phyloP scores from a whole-genome alignment of 2,113 vertebrate species.

The Psammodynastes pulverulentus region DNA sequence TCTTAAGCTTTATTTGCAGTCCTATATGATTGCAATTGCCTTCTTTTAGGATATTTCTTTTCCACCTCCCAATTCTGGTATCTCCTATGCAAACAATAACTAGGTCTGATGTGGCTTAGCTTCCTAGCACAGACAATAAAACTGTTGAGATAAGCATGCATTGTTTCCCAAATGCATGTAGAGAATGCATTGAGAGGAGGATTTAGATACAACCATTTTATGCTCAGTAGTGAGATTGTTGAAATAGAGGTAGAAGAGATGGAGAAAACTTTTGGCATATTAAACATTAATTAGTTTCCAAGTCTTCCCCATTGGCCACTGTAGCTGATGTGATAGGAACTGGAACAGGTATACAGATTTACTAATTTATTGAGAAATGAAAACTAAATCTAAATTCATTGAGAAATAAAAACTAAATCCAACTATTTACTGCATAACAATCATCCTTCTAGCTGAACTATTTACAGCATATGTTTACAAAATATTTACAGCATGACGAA shows the following conservation, averaged over 20 bases:
- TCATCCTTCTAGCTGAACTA: not conserved
- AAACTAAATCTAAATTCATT: not conserved
- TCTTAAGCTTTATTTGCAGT: not conserved
- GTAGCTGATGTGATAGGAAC: not conserved
- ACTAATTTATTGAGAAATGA: not conserved
- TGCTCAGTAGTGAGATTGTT: constrained; percentile 25
- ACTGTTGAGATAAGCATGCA: not conserved
- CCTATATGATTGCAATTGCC: not conserved
- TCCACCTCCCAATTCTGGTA: not conserved
- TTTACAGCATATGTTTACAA: too few species aligned
- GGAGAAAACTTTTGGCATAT: constrained; percentile 20
- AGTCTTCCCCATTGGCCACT: not conserved
- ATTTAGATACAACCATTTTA: constrained; percentile 50
- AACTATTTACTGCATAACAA: not conserved
- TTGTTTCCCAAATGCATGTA: constrained; percentile 32
- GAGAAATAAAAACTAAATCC: not conserved
- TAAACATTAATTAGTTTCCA: constrained; percentile 21
- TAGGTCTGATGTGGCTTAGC: not conserved
- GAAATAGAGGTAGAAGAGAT: constrained; percentile 26
- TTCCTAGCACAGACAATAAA: not conserved
- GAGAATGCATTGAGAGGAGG: constrained; percentile 25
- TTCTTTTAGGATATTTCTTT: not conserved
- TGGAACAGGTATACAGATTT: not conserved
- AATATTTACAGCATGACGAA: not conserved
- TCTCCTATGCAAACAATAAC: not conserved